Evolutionary conservation across 2,888 invertebrate genomes (phyloP).

Genomic region (Eupithecia insigniata): DNA sequence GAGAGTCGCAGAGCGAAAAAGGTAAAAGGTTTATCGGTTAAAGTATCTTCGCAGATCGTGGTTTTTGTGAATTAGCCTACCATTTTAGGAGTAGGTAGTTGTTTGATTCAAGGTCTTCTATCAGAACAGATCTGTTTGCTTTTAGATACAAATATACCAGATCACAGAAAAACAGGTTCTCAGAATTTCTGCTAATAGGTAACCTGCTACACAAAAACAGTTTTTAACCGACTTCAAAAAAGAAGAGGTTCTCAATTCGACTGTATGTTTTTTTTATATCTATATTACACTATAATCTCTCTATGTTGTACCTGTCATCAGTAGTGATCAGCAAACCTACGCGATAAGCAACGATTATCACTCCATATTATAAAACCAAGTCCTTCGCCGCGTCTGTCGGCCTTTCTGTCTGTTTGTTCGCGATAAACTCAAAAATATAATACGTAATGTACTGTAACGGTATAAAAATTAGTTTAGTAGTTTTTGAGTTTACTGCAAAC

Average conservation of each 20-base stretch:
- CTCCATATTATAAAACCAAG: too few relatives aligned
- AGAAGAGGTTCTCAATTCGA: too few relatives aligned
- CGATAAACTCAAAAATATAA: too few relatives aligned
- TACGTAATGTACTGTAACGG: too few relatives aligned
- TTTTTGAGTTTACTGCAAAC: too few relatives aligned
- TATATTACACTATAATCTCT: not conserved
- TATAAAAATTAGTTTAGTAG: too few relatives aligned
- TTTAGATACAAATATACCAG: conserved; percentile 21
- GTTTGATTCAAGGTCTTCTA: conserved; percentile 17
- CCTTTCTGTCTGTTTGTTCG: too few relatives aligned
- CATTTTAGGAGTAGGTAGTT: not conserved
- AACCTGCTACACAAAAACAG: not conserved
- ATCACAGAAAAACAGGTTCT: conserved; percentile 35
- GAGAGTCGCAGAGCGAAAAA: too few relatives aligned
- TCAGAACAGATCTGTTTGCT: conserved; percentile 16
- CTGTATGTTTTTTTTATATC: too few relatives aligned
- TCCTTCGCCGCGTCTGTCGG: too few relatives aligned
- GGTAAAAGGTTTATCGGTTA: too few relatives aligned
- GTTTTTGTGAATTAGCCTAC: not conserved
- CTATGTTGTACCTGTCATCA: not conserved
- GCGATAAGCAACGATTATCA: too few relatives aligned
- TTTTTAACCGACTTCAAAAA: not conserved
- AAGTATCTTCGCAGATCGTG: not conserved
- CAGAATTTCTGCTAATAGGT: conserved; percentile 1
- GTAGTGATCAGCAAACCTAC: not conserved